A percentile compares a stretch with the other conserved stretches of the same genome.
Conservation (phyloP, 2,888 invertebrate species). For the Iphiclides podalirius region DNA sequence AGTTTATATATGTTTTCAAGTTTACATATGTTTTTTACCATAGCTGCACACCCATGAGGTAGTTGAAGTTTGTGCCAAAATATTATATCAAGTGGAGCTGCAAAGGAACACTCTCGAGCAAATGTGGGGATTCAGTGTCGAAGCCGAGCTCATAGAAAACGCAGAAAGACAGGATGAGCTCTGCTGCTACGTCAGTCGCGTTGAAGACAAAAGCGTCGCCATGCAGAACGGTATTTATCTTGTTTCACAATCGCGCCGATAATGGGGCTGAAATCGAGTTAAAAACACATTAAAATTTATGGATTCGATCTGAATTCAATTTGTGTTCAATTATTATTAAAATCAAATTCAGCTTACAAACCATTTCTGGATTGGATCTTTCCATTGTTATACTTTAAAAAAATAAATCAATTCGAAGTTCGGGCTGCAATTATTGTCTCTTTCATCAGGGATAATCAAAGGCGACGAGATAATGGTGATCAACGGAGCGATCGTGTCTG, state of each 20-base stretch:
- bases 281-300: neutral
- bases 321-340: slow-evolving; percentile 12
- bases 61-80: slow-evolving; percentile 97
- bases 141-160: slow-evolving; percentile 97
- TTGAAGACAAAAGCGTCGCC: slow-evolving; percentile 96
- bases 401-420: slow-evolving; percentile 24
- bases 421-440: slow-evolving; percentile 31
- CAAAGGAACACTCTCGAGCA: slow-evolving; percentile 93
- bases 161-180: slow-evolving; percentile 97
- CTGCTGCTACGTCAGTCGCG: slow-evolving; percentile 97
- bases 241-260: neutral
- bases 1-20: too few species aligned
- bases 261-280: neutral
- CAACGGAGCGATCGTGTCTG: slow-evolving; percentile 98
- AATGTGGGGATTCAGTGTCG: slow-evolving; percentile 99
- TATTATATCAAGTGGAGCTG: slow-evolving; percentile 97
- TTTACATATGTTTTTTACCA: too few species aligned
- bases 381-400: slow-evolving; percentile 12
- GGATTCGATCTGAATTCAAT: neutral
- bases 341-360: slow-evolving; percentile 12
- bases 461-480: slow-evolving; percentile 99
- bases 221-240: slow-evolving; percentile 91
- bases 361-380: slow-evolving; percentile 17
- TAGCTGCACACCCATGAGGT: slow-evolving; percentile 96
- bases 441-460: slow-evolving; percentile 92